phyloP scores from a whole-genome alignment of 2,113 vertebrate genomes.

The cattle (Bos taurus) region ARS-UCD2.0 NC_037347.1:5841501-5842000 shows the following conservation, averaged over 20 bases:
- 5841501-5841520: neutral
- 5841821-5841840: neutral
- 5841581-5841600: neutral
- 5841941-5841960: neutral
- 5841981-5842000: neutral
- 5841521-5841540: neutral
- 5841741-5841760: neutral
- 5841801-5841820: neutral
- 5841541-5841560: neutral
- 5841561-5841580: neutral
- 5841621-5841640: neutral
- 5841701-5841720: neutral
- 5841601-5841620: neutral
- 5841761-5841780: neutral
- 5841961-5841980: neutral
- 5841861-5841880: neutral
- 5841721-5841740: neutral
- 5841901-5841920: neutral
- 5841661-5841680: neutral
- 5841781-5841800: neutral
- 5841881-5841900: neutral
- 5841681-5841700: neutral
- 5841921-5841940: neutral
- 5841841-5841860: neutral
- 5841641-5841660: neutral